These are phyloP conservation scores for Eudorcas thomsonii DNA, from an alignment of 2,113 vertebrate species.

Conservation along the genomic window DNA sequence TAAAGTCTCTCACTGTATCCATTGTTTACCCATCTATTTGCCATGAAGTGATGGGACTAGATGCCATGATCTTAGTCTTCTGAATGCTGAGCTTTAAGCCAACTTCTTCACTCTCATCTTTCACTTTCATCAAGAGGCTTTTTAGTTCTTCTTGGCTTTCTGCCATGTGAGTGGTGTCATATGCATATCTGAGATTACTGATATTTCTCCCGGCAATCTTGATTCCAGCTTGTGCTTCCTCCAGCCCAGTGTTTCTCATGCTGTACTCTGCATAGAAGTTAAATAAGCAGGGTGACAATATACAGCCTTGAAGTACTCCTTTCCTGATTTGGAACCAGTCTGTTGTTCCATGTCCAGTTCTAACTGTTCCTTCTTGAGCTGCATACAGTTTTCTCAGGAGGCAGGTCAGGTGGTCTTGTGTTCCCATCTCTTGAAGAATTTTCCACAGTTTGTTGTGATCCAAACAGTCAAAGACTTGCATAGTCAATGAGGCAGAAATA, in stretches of 20 bases:
- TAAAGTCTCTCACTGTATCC: background rate
- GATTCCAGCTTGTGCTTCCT: background rate
- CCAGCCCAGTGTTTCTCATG: background rate
- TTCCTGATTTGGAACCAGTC: background rate
- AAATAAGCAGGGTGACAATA: background rate
- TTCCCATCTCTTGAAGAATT: background rate
- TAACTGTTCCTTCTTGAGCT: background rate
- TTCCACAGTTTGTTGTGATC: background rate
- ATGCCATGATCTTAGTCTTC: background rate
- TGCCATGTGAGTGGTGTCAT: background rate
- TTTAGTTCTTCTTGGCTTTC: background rate
- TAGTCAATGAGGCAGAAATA: background rate
- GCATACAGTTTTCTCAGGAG: background rate
- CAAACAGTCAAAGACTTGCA: background rate
- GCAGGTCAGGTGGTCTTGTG: background rate
- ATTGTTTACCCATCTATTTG: background rate
- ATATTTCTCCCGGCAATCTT: background rate
- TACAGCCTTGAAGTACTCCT: background rate
- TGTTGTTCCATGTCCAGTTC: background rate
- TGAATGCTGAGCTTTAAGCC: background rate
- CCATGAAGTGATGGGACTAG: background rate
- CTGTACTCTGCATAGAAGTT: background rate
- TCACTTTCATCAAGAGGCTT: background rate
- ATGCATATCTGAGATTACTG: background rate
- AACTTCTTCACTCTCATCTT: background rate